Evolutionary conservation across 1,140 invertebrate genomes (phyloP).

Genomic region (Helicoverpa armigera): DNA sequence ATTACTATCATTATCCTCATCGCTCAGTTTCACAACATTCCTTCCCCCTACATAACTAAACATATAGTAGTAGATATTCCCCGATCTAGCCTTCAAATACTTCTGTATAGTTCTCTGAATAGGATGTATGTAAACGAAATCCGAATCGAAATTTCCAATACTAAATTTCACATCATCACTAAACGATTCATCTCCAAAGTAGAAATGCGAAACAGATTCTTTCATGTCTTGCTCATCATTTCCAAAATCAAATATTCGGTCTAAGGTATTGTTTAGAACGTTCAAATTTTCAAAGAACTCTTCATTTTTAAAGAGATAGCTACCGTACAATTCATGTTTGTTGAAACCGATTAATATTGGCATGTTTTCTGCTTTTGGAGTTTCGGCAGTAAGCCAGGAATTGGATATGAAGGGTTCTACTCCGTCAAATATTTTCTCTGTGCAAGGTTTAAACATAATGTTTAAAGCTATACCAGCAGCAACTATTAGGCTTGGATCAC

Average conservation of each 20-base stretch:
- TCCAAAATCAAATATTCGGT: slow-evolving; percentile 43
- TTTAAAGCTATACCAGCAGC: slow-evolving; percentile 22
- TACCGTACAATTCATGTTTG: slow-evolving; percentile 53
- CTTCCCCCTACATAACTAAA: slow-evolving; percentile 64
- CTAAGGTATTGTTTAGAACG: slow-evolving; percentile 29
- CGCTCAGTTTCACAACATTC: slow-evolving; percentile 43
- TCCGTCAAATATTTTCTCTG: slow-evolving; percentile 55
- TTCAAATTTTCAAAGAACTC: slow-evolving; percentile 48
- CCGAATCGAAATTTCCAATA: slow-evolving; percentile 60
- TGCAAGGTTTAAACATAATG: slow-evolving; percentile 56
- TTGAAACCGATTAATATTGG: slow-evolving; percentile 61
- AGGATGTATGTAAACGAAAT: slow-evolving; percentile 62
- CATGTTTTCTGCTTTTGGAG: slow-evolving; percentile 60
- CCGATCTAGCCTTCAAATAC: slow-evolving; percentile 57
- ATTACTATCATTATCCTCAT: slow-evolving; percentile 43
- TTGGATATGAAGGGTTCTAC: slow-evolving; percentile 58
- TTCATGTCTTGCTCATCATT: slow-evolving; percentile 23
- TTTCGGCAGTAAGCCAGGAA: slow-evolving; percentile 53
- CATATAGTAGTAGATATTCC: slow-evolving; percentile 61
- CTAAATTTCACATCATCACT: slow-evolving; percentile 46
- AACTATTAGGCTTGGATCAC: slow-evolving; percentile 37
- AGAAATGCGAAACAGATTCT: slow-evolving; percentile 56
- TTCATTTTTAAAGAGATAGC: slow-evolving; percentile 32
- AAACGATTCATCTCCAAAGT: slow-evolving; percentile 61
- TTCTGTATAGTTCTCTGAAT: slow-evolving; percentile 59